A percentile compares a stretch with the other conserved stretches of the same genome.
Conservation (phyloP, 2,797 vertebrate genomes). For the Myioborus miniatus region DNA sequence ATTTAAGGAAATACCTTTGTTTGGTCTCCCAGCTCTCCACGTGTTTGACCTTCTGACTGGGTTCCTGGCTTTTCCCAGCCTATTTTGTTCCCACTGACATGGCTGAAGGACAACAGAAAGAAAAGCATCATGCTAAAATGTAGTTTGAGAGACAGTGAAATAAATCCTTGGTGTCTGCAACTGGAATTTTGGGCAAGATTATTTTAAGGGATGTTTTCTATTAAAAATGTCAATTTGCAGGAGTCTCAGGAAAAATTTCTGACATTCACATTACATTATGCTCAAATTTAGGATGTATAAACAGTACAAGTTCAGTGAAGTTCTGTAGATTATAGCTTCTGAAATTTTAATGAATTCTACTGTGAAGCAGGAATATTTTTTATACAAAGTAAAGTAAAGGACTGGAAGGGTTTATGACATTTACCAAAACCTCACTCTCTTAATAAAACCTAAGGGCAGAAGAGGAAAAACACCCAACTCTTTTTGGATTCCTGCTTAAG, state of each 20-base stretch:
- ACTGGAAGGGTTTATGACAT: neutral
- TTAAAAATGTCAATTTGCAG: neutral
- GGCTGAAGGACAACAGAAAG: slow-evolving; percentile 73
- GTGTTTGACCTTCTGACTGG: slow-evolving; percentile 77
- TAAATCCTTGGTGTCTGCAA: neutral
- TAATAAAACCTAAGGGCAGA: neutral
- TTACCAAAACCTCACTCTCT: neutral
- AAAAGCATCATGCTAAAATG: neutral
- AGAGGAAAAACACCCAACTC: neutral
- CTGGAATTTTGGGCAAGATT: neutral
- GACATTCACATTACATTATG: neutral
- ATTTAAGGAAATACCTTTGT: slow-evolving; percentile 79
- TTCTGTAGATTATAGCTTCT: neutral
- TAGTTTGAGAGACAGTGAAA: neutral
- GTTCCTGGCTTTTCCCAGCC: slow-evolving; percentile 85
- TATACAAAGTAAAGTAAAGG: neutral
- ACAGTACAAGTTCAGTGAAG: neutral
- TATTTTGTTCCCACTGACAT: slow-evolving; percentile 86
- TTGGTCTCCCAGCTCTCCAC: slow-evolving; percentile 85
- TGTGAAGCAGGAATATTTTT: neutral
- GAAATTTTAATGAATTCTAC: neutral
- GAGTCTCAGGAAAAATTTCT: neutral
- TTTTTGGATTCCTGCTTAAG: neutral
- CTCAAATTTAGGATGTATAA: neutral
- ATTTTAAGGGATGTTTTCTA: neutral